Conservation (phyloP, 2,113 vertebrate genomes). For the Aspidoscelis tigris region DNA sequence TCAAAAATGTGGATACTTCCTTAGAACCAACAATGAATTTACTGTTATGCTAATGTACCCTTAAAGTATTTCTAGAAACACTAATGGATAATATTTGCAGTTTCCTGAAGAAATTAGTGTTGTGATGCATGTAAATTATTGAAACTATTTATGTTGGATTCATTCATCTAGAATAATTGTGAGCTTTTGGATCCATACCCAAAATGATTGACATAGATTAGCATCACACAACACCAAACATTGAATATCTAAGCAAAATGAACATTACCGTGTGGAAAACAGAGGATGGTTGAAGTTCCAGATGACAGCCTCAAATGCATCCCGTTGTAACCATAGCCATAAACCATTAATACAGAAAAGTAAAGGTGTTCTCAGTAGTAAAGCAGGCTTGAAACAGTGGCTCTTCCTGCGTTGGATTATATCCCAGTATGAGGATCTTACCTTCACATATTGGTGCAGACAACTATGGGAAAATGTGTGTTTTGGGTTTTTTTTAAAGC, state of each 20-base stretch:
- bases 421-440: no score
- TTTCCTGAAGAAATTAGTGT: neutral
- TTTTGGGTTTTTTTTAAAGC: no score
- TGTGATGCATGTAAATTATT: neutral
- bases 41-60: slow-evolving; percentile 1
- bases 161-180: neutral
- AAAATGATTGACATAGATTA: neutral
- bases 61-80: neutral
- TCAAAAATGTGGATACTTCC: slow-evolving; percentile 22
- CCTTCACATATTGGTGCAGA: no score
- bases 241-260: neutral
- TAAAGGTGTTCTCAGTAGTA: no score
- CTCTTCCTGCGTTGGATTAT: no score
- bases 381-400: no score
- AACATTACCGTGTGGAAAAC: no score
- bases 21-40: neutral
- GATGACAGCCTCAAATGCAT: no score
- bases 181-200: neutral
- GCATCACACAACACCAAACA: neutral
- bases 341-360: neutral
- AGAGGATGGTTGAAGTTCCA: no score
- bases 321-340: no score
- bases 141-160: slow-evolving; percentile 1
- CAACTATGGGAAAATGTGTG: no score
- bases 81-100: neutral